Conservation (phyloP, 2,888 invertebrate genomes). For the Sesia bembeciformis region DNA sequence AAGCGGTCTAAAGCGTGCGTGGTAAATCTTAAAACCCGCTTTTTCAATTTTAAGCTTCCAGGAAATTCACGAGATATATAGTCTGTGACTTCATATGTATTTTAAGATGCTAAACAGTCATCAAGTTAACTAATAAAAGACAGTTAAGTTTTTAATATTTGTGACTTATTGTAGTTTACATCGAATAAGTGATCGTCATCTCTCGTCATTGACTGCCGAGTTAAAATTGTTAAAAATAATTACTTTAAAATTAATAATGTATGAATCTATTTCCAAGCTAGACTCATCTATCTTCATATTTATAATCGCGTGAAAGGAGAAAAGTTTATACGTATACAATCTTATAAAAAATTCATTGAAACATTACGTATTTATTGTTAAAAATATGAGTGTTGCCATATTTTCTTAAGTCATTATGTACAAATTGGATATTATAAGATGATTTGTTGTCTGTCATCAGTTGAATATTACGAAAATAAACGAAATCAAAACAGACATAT, state of each 20-base stretch:
- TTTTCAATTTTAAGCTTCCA: background rate
- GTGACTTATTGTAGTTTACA: conserved; percentile 26
- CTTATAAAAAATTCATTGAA: conserved; percentile 18
- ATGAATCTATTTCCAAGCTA: background rate
- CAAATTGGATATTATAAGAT: conserved; percentile 73
- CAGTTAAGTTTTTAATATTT: conserved; percentile 8
- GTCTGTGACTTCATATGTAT: background rate
- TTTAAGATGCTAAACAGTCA: background rate
- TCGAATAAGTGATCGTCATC: conserved; percentile 11
- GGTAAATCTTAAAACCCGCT: background rate
- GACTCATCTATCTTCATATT: background rate
- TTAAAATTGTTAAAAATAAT: conserved; percentile 22
- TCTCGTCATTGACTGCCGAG: conserved; percentile 19
- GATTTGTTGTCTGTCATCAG: conserved; percentile 75
- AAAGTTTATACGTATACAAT: background rate
- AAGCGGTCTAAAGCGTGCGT: background rate
- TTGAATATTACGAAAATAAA: conserved; percentile 74
- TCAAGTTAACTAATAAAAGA: background rate
- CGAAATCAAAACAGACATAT: conserved; percentile 46
- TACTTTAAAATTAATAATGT: conserved; percentile 4
- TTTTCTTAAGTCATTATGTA: conserved; percentile 74
- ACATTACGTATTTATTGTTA: conserved; percentile 61
- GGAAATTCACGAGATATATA: background rate
- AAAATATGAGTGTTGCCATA: conserved; percentile 72
- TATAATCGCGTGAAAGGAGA: background rate